These are phyloP conservation scores for Muscidifurax raptorellus DNA, from an alignment of 1,140 invertebrate species.

Conservation along the genomic window DNA sequence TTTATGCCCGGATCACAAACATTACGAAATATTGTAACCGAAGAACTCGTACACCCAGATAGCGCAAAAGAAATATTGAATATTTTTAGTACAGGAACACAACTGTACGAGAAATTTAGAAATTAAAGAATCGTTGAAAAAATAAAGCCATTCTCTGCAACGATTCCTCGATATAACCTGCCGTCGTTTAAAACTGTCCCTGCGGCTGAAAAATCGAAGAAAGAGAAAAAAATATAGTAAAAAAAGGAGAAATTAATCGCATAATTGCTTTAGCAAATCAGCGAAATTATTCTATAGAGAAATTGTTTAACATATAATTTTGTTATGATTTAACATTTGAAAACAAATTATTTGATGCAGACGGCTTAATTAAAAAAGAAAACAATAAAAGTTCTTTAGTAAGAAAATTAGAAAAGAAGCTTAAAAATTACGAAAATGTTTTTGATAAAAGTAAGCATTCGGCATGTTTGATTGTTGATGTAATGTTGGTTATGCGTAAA, in stretches of 20 bases:
- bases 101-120: not conserved
- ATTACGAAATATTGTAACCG: slow-evolving; percentile 4
- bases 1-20: not conserved
- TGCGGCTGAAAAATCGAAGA: not conserved
- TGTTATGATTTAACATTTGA: not conserved
- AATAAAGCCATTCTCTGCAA: not conserved
- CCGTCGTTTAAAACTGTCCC: not conserved
- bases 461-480: slow-evolving; percentile 1
- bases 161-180: not conserved
- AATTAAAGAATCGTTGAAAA: not conserved
- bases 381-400: not conserved
- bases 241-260: not conserved
- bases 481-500: slow-evolving; percentile 6
- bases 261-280: not conserved
- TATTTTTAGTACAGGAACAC: not conserved
- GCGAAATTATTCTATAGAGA: not conserved
- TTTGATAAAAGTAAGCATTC: not conserved
- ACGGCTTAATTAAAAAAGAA: not conserved
- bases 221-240: not conserved
- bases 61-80: not conserved
- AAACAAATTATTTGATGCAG: slow-evolving; percentile 3
- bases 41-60: not conserved
- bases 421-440: not conserved
- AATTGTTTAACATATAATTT: slow-evolving; percentile 4
- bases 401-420: not conserved